phyloP scores from a whole-genome alignment of 2,888 invertebrate genomes.

The Ormyrus labotus region DNA sequence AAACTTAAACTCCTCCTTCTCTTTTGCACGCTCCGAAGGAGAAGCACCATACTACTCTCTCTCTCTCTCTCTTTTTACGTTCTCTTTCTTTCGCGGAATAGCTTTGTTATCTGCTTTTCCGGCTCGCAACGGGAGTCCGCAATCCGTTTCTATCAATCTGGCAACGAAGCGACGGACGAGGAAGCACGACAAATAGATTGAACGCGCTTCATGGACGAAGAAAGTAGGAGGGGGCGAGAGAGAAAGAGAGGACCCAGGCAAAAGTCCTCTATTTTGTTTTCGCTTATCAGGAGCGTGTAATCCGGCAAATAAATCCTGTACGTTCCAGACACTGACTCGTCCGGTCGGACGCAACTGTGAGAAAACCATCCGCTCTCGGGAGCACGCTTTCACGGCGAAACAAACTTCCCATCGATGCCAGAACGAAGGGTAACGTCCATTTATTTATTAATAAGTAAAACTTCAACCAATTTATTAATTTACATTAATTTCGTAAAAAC shows the following conservation, averaged over 20 bases:
- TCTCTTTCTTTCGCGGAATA: too few species aligned
- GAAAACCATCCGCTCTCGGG: background rate
- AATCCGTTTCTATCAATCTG: slow-evolving; percentile 69
- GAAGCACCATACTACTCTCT: too few species aligned
- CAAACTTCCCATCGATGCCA: slow-evolving; percentile 7
- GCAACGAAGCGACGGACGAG: slow-evolving; percentile 45
- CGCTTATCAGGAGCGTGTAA: slow-evolving; percentile 68
- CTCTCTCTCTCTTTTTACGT: too few species aligned
- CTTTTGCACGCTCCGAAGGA: too few species aligned
- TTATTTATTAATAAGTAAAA: too few species aligned
- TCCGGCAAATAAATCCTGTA: slow-evolving; percentile 68
- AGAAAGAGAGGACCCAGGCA: slow-evolving; percentile 11
- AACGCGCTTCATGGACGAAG: slow-evolving; percentile 33
- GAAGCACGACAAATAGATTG: too few species aligned
- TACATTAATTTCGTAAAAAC: too few species aligned
- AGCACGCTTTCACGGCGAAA: background rate
- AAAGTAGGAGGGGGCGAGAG: slow-evolving; percentile 13
- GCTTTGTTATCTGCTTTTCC: slow-evolving; percentile 66
- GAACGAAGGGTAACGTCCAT: background rate
- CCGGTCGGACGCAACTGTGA: slow-evolving; percentile 33
- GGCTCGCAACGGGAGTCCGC: slow-evolving; percentile 65
- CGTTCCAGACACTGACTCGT: slow-evolving; percentile 63
- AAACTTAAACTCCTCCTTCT: too few species aligned
- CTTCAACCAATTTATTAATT: too few species aligned
- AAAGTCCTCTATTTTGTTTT: slow-evolving; percentile 65